Evolutionary conservation across 2,888 invertebrate genomes (phyloP).

Genomic region (Thera britannica): DNA sequence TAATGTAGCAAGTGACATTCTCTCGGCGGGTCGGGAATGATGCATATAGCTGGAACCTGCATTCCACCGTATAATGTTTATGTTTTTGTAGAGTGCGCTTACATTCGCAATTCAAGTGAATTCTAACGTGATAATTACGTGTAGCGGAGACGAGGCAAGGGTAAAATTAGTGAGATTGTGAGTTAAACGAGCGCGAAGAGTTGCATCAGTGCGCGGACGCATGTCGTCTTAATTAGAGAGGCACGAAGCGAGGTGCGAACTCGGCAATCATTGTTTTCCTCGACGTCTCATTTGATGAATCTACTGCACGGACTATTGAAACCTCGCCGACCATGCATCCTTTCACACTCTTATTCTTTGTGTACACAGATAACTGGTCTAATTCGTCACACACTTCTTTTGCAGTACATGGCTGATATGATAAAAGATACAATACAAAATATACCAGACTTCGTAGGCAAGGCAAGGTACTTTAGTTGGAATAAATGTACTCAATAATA

Average conservation of each 20-base stretch:
- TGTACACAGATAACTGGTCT: no score
- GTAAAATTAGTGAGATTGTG: slow-evolving; percentile 61
- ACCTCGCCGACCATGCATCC: slow-evolving; percentile 68
- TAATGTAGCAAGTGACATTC: slow-evolving; percentile 28
- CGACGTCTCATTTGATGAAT: slow-evolving; percentile 68
- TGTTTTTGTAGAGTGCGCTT: slow-evolving; percentile 11
- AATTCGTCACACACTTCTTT: no score
- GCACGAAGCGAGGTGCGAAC: slow-evolving; percentile 80
- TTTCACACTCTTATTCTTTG: slow-evolving; percentile 21
- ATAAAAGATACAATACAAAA: no score
- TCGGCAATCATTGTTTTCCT: slow-evolving; percentile 82
- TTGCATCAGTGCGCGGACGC: slow-evolving; percentile 71
- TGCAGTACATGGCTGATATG: no score
- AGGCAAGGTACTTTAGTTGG: no score
- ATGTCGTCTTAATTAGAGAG: slow-evolving; percentile 82
- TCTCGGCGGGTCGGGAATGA: slow-evolving; percentile 13
- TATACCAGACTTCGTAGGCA: no score
- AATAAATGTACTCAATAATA: no score
- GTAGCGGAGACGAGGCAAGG: slow-evolving; percentile 44
- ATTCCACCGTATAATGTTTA: slow-evolving; percentile 9
- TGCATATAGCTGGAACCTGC: slow-evolving; percentile 11
- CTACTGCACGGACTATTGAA: slow-evolving; percentile 67
- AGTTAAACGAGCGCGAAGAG: slow-evolving; percentile 70
- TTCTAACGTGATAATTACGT: slow-evolving; percentile 48
- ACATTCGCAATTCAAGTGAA: slow-evolving; percentile 28